Percentiles rank a stretch among this genome's conserved stretches.
Conservation (phyloP, 2,113 vertebrate species). For the Cebus imitator region DNA sequence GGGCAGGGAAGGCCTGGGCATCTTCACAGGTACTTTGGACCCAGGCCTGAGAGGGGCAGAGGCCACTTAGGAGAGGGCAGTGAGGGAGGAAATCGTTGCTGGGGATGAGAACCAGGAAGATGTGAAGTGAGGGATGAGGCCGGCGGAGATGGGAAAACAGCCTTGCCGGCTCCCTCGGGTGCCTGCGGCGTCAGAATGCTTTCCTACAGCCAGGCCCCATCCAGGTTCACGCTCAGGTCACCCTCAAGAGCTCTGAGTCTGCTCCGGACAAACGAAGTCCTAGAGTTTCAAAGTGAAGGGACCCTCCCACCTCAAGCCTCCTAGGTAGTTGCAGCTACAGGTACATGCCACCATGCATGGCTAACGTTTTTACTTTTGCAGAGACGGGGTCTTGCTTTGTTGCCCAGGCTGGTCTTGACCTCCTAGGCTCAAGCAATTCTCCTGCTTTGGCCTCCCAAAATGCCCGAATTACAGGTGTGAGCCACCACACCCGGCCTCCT, state of each 20-base stretch:
- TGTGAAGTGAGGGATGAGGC: accelerated
- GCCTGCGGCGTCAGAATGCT: neutral
- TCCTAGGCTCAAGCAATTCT: neutral
- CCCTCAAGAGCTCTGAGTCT: neutral
- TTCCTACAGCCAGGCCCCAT: neutral
- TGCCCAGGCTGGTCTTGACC: neutral
- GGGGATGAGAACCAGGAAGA: neutral
- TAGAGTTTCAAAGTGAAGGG: neutral
- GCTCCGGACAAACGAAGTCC: neutral
- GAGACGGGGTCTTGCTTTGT: neutral
- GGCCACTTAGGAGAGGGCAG: neutral
- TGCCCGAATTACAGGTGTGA: neutral
- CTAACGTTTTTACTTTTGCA: neutral
- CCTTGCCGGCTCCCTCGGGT: accelerated
- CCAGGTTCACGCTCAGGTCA: neutral
- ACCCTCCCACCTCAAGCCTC: neutral
- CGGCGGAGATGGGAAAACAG: neutral
- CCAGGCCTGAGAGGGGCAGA: neutral
- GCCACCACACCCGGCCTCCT: neutral
- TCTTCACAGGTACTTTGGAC: accelerated
- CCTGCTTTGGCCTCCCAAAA: neutral
- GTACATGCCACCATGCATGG: neutral
- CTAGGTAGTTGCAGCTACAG: accelerated
- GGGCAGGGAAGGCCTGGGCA: neutral
- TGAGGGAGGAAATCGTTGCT: accelerated